phyloP scores from a whole-genome alignment of 2,113 vertebrate species.

The Cervus canadensis region DNA sequence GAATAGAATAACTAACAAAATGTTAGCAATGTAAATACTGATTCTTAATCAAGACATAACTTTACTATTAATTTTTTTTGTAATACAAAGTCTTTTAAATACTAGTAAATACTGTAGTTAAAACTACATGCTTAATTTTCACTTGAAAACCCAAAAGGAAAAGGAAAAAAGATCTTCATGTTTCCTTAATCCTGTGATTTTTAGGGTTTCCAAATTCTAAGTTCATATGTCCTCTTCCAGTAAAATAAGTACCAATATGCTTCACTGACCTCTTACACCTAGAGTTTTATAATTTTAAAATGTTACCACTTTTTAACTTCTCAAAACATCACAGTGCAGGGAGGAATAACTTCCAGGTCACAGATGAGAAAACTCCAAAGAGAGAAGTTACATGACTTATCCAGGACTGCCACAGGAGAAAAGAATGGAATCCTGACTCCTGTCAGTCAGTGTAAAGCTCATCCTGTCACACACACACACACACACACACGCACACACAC shows the following conservation, averaged over 20 bases:
- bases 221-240: not conserved
- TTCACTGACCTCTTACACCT: not conserved
- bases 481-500: not conserved
- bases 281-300: not conserved
- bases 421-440: not conserved
- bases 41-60: not conserved
- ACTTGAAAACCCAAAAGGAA: not conserved
- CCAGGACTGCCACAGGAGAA: not conserved
- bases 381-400: not conserved
- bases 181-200: not conserved
- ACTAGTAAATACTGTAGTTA: not conserved
- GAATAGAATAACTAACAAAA: not conserved
- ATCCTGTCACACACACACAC: not conserved
- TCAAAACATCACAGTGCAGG: not conserved
- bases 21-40: not conserved
- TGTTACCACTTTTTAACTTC: not conserved
- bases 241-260: not conserved
- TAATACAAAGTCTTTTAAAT: not conserved
- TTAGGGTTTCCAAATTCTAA: not conserved
- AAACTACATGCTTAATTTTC: not conserved
- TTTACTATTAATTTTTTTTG: not conserved
- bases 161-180: not conserved
- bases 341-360: not conserved
- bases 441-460: no score
- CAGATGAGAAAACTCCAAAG: not conserved